Evolutionary conservation across 2,113 vertebrate genomes (phyloP).

Genomic region (Mobula hypostoma): DNA sequence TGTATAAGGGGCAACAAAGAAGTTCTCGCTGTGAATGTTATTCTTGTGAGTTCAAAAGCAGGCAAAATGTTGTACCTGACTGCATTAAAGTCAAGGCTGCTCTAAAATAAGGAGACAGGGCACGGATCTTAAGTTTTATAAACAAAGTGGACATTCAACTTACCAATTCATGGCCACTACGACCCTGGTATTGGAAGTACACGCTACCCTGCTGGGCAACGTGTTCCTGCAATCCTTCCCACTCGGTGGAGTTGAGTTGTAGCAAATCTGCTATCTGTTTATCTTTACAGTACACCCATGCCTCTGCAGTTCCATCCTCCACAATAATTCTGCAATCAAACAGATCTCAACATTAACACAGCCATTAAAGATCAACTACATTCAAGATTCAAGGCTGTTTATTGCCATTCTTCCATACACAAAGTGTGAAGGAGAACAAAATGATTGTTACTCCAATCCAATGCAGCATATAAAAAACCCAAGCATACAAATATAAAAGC

Average conservation of each 20-base stretch:
- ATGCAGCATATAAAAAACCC: too few relatives aligned
- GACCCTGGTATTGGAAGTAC: neutral
- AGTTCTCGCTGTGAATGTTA: neutral
- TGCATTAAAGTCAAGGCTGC: neutral
- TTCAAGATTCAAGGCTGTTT: too few relatives aligned
- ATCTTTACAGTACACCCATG: constrained; percentile 1
- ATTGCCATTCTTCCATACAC: too few relatives aligned
- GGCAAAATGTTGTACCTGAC: neutral
- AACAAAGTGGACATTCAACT: neutral
- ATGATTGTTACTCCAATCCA: too few relatives aligned
- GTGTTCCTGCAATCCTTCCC: constrained; percentile 22
- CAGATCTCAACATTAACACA: neutral
- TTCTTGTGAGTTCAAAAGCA: neutral
- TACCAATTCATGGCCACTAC: constrained; percentile 19
- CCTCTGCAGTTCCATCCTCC: constrained; percentile 33
- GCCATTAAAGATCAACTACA: neutral
- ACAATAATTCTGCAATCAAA: constrained; percentile 11
- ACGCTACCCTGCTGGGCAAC: neutral
- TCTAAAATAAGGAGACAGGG: neutral
- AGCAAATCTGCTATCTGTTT: constrained; percentile 8
- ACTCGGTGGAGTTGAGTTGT: neutral
- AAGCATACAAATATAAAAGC: too few relatives aligned
- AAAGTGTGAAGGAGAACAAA: too few relatives aligned
- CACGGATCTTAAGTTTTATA: too few relatives aligned
- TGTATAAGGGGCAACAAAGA: neutral